These are phyloP conservation scores for Acanthosepion lycidas DNA, from an alignment of 2,888 invertebrate species.

Conservation along the genomic window DNA sequence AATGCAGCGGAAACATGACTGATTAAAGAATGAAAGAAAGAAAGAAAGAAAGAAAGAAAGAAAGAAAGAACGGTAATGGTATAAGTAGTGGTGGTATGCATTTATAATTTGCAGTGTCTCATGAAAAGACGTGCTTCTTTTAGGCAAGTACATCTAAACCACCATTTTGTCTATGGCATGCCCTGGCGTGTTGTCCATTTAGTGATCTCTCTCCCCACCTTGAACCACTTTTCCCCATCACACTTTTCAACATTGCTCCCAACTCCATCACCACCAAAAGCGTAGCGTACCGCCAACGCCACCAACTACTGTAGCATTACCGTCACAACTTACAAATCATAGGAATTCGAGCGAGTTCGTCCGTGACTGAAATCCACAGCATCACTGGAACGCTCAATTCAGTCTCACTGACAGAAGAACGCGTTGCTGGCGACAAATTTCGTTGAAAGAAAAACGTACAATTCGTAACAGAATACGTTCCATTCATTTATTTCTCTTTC, in stretches of 20 bases:
- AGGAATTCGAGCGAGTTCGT: constrained; percentile 33
- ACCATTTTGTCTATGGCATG: background rate
- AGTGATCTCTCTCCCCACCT: background rate
- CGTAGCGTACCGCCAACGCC: background rate
- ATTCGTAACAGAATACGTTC: background rate
- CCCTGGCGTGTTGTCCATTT: background rate
- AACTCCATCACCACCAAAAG: background rate
- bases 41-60: background rate
- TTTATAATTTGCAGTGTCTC: background rate
- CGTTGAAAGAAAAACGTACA: background rate
- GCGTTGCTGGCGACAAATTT: background rate
- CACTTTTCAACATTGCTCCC: background rate
- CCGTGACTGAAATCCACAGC: constrained; percentile 17
- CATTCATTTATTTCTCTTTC: background rate
- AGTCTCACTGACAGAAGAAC: background rate
- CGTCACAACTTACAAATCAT: background rate
- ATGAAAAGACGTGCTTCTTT: background rate
- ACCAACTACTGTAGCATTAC: background rate
- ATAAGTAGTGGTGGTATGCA: background rate
- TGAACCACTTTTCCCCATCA: background rate
- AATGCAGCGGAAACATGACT: background rate
- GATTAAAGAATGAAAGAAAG: background rate
- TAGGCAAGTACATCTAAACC: background rate
- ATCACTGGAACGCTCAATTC: constrained; percentile 5
- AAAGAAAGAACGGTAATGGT: background rate